A percentile compares a stretch with the other conserved stretches of the same genome.
These are phyloP conservation scores for Drosophila parthenogenetica DNA, from an alignment of 2,888 invertebrate species.

Conservation along the genomic window DNA sequence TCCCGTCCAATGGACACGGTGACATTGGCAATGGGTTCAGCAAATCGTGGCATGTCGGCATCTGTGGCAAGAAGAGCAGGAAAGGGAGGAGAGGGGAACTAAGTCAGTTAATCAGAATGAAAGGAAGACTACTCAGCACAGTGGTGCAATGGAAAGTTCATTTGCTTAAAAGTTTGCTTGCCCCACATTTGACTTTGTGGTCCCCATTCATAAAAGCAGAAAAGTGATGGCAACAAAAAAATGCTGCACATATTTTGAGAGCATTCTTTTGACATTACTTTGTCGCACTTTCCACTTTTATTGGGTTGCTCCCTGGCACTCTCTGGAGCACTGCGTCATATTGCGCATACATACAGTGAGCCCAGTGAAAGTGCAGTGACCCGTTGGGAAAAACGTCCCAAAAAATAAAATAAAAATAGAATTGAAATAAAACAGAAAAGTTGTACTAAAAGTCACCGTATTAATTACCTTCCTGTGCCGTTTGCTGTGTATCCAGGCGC, in stretches of 20 bases:
- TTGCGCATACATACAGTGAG: slow-evolving; percentile 56
- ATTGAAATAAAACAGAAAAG: slow-evolving; percentile 19
- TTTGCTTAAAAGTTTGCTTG: slow-evolving; percentile 40
- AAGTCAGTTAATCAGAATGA: slow-evolving; percentile 21
- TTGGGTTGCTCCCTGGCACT: slow-evolving; percentile 10
- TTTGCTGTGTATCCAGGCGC: slow-evolving; percentile 82
- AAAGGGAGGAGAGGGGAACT: not conserved
- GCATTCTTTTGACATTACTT: slow-evolving; percentile 45
- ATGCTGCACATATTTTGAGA: slow-evolving; percentile 29
- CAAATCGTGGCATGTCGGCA: slow-evolving; percentile 90
- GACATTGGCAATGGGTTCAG: slow-evolving; percentile 95
- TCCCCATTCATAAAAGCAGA: slow-evolving; percentile 30
- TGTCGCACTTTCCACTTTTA: slow-evolving; percentile 36
- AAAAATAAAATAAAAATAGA: slow-evolving; percentile 1
- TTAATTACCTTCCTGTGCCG: slow-evolving; percentile 83
- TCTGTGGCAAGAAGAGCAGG: slow-evolving; percentile 63
- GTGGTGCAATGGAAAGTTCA: slow-evolving; percentile 31
- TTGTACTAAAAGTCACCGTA: slow-evolving; percentile 46
- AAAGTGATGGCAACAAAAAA: slow-evolving; percentile 33
- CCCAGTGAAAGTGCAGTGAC: slow-evolving; percentile 40
- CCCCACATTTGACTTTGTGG: slow-evolving; percentile 44
- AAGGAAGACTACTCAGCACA: not conserved
- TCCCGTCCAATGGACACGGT: slow-evolving; percentile 95
- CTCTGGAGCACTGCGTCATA: slow-evolving; percentile 50
- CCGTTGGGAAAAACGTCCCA: slow-evolving; percentile 11